Evolutionary conservation across 2,888 invertebrate species (phyloP).

Genomic region (Scaptodrosophila latifasciaeformis): DNA sequence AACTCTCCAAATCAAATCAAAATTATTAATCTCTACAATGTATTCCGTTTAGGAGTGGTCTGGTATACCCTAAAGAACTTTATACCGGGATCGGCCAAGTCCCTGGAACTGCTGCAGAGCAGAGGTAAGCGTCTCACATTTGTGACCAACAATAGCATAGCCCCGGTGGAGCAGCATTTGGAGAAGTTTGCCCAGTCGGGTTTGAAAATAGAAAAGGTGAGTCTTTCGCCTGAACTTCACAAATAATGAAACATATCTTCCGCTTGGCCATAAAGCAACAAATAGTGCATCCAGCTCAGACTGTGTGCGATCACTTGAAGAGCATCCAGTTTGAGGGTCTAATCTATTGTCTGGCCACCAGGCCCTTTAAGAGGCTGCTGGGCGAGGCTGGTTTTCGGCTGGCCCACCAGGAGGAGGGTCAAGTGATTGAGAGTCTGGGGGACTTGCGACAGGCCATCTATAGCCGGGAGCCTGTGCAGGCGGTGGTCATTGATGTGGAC

Average conservation of each 20-base stretch:
- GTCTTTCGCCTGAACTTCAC: slow-evolving; percentile 6
- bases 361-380: slow-evolving; percentile 70
- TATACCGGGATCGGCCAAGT: slow-evolving; percentile 71
- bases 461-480: slow-evolving; percentile 71
- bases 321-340: slow-evolving; percentile 75
- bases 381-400: slow-evolving; percentile 74
- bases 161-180: slow-evolving; percentile 54
- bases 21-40: not conserved
- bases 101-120: slow-evolving; percentile 71
- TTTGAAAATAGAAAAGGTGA: slow-evolving; percentile 63
- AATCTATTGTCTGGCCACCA: slow-evolving; percentile 74
- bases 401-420: slow-evolving; percentile 36
- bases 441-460: slow-evolving; percentile 66
- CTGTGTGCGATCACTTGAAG: slow-evolving; percentile 76
- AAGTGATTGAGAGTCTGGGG: slow-evolving; percentile 36
- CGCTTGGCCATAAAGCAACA: slow-evolving; percentile 53
- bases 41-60: slow-evolving; percentile 74
- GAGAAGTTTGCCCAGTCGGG: slow-evolving; percentile 58
- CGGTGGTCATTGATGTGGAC: slow-evolving; percentile 77
- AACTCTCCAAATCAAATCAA: no score
- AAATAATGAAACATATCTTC: no score
- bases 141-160: slow-evolving; percentile 75
- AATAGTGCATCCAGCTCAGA: slow-evolving; percentile 74
- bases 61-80: slow-evolving; percentile 73
- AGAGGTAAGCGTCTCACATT: slow-evolving; percentile 74